Conservation (phyloP, 2,888 invertebrate species). For the Emmelina monodactyla region DNA sequence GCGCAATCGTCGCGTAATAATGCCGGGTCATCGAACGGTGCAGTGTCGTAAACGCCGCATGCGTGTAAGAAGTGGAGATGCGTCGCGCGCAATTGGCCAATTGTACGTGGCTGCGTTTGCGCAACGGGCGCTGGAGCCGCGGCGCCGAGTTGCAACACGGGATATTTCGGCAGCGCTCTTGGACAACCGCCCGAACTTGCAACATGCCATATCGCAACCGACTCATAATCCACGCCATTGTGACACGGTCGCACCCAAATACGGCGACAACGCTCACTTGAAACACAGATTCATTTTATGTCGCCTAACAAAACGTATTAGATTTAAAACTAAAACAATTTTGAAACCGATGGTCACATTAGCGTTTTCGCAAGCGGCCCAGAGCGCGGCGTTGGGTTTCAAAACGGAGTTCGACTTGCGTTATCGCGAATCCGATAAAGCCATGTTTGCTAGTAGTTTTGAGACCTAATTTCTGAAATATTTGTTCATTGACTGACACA, state of each 20-base stretch:
- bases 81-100: slow-evolving; percentile 40
- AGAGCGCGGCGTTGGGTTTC: slow-evolving; percentile 51
- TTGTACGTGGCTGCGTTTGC: slow-evolving; percentile 42
- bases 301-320: slow-evolving; percentile 29
- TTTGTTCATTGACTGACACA: too few species aligned
- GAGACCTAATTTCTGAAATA: slow-evolving; percentile 60
- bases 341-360: slow-evolving; percentile 66
- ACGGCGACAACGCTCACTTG: slow-evolving; percentile 51
- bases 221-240: slow-evolving; percentile 60
- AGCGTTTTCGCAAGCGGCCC: slow-evolving; percentile 66
- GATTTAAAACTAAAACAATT: slow-evolving; percentile 63
- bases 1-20: slow-evolving; percentile 53
- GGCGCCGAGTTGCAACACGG: slow-evolving; percentile 63
- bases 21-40: slow-evolving; percentile 49
- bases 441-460: slow-evolving; percentile 51
- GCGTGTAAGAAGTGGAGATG: slow-evolving; percentile 25
- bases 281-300: slow-evolving; percentile 24
- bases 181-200: slow-evolving; percentile 62
- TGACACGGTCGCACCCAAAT: slow-evolving; percentile 55
- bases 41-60: slow-evolving; percentile 35
- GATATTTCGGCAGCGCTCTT: slow-evolving; percentile 57
- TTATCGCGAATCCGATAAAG: slow-evolving; percentile 62
- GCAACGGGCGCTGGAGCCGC: slow-evolving; percentile 54
- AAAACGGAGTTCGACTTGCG: slow-evolving; percentile 59
- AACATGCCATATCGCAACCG: slow-evolving; percentile 63